Evolutionary conservation across 2,113 vertebrate genomes (phyloP).

Genomic region (Salvelinus sp.): DNA sequence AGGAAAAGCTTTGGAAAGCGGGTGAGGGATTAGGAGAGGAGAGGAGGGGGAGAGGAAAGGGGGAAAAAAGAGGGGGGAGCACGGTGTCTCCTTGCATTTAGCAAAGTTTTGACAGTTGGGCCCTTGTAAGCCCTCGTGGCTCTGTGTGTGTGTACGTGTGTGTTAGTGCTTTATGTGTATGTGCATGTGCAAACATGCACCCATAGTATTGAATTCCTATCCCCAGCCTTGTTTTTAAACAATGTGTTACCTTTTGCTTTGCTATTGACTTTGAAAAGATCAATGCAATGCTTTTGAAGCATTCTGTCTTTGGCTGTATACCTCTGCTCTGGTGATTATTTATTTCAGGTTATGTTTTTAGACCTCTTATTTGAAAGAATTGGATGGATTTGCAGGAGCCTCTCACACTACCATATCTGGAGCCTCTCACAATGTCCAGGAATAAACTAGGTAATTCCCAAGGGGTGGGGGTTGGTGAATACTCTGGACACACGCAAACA

Average conservation of each 20-base stretch:
- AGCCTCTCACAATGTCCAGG: too few relatives aligned
- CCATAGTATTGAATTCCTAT: neutral
- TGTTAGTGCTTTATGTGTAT: neutral
- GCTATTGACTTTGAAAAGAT: too few relatives aligned
- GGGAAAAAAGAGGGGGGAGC: neutral
- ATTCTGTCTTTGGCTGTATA: too few relatives aligned
- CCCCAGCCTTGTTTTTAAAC: neutral
- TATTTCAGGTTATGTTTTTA: too few relatives aligned
- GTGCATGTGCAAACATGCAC: neutral
- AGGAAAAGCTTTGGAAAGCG: constrained; percentile 25
- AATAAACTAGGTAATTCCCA: too few relatives aligned
- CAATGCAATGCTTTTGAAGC: too few relatives aligned
- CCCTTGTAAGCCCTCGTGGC: neutral
- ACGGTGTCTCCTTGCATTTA: constrained; percentile 2
- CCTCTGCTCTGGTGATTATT: too few relatives aligned
- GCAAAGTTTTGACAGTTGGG: constrained; percentile 2
- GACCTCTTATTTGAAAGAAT: too few relatives aligned
- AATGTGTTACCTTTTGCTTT: neutral
- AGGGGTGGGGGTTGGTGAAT: too few relatives aligned
- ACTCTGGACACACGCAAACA: neutral
- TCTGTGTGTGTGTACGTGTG: neutral
- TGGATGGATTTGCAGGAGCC: too few relatives aligned
- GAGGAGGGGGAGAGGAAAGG: neutral
- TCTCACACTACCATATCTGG: too few relatives aligned
- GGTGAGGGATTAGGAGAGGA: constrained; percentile 16